Conservation (phyloP, 2,797 vertebrate genomes). For the Presbytis comata region DNA sequence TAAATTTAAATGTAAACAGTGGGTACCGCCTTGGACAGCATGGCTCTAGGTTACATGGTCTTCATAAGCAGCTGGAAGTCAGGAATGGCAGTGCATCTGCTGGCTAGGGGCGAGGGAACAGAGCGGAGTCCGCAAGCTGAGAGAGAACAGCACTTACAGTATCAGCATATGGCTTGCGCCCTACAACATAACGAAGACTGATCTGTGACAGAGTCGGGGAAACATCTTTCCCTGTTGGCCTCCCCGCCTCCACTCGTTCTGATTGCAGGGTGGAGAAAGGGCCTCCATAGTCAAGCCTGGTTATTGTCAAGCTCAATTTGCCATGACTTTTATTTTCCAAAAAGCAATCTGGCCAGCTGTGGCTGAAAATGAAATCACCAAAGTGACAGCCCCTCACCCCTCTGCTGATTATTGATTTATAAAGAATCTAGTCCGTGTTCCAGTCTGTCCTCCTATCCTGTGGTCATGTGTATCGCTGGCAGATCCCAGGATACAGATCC, state of each 20-base stretch:
- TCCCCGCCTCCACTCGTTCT: conserved; percentile 12
- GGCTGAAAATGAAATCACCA: conserved; percentile 76
- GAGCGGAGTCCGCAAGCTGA: neutral
- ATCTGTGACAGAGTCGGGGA: neutral
- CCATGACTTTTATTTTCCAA: conserved; percentile 76
- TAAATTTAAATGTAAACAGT: neutral
- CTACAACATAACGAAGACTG: conserved; percentile 31
- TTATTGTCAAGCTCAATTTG: conserved; percentile 76
- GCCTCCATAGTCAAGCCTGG: conserved; percentile 48
- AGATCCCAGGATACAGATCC: neutral
- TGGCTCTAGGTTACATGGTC: neutral
- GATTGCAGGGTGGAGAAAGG: conserved; percentile 23
- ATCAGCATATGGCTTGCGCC: neutral
- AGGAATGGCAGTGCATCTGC: neutral
- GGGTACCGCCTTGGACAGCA: neutral
- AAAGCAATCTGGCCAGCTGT: conserved; percentile 74
- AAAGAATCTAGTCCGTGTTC: conserved; percentile 16
- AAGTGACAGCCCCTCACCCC: conserved; percentile 13
- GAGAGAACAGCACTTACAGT: neutral
- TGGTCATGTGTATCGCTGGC: neutral
- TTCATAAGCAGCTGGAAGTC: neutral
- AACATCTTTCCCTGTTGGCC: neutral
- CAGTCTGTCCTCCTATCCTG: neutral
- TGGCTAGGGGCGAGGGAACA: neutral
- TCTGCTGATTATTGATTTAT: conserved; percentile 59